A percentile compares a stretch with the other conserved stretches of the same genome.
Evolutionary conservation across 2,797 vertebrate species (phyloP).

Genomic region (Pipistrellus pipistrellus): DNA sequence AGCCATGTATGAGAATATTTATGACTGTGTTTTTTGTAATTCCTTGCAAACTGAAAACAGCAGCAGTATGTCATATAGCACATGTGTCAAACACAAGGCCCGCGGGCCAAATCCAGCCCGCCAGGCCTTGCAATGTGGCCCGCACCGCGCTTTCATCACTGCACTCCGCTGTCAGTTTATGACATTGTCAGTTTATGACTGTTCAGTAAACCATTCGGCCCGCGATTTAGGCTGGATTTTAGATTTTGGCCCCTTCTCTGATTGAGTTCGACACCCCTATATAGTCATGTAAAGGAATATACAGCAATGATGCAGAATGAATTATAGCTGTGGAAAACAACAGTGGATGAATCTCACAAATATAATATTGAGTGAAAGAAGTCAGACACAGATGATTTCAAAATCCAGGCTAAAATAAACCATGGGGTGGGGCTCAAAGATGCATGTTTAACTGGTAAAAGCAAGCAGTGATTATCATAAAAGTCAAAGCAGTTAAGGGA

Average conservation of each 20-base stretch:
- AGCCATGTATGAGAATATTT: not conserved
- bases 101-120: too few relatives aligned
- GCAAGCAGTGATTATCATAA: conserved; percentile 10
- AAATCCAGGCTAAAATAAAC: conserved; percentile 31
- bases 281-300: not conserved
- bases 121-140: too few relatives aligned
- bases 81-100: too few relatives aligned
- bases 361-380: not conserved
- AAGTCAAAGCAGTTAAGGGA: not conserved
- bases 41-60: conserved; percentile 26
- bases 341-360: not conserved
- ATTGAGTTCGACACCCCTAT: too few relatives aligned
- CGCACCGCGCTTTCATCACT: too few relatives aligned
- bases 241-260: too few relatives aligned
- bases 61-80: not conserved
- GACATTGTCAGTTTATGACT: too few relatives aligned
- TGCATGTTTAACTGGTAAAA: not conserved
- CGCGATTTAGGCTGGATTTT: too few relatives aligned
- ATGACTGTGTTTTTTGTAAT: not conserved
- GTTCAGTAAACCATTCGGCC: too few relatives aligned
- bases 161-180: too few relatives aligned
- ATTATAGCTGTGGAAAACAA: not conserved
- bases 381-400: not conserved
- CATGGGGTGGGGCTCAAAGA: not conserved
- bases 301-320: not conserved